Percentiles rank a stretch among this genome's conserved stretches.
These are phyloP conservation scores for Myzus persicae DNA, from an alignment of 1,140 invertebrate species.

Conservation along the genomic window DNA sequence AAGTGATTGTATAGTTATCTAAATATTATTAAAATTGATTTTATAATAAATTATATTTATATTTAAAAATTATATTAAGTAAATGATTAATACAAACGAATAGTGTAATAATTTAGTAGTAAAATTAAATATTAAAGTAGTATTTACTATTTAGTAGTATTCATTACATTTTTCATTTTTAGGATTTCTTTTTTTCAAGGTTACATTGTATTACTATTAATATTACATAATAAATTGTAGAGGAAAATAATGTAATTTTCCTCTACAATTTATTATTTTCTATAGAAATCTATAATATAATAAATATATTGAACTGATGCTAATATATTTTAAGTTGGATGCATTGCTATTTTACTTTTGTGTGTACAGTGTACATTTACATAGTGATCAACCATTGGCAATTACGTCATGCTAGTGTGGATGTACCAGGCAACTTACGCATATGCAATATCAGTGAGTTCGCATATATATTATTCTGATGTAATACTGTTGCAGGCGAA, in stretches of 20 bases:
- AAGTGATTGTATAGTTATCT: not conserved
- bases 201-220: no score
- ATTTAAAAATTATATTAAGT: not conserved
- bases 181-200: not conserved
- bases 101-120: not conserved
- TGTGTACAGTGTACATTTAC: slow-evolving; percentile 21
- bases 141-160: not conserved
- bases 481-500: slow-evolving; percentile 11
- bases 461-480: slow-evolving; percentile 21
- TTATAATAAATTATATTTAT: not conserved
- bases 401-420: slow-evolving; percentile 31
- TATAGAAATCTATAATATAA: not conserved
- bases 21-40: no score
- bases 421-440: slow-evolving; percentile 7
- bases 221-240: no score
- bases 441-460: slow-evolving; percentile 27
- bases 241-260: no score
- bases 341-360: not conserved
- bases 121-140: not conserved
- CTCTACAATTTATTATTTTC: not conserved
- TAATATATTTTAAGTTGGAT: slow-evolving; percentile 38
- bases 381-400: slow-evolving; percentile 42
- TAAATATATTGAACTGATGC: not conserved
- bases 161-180: not conserved
- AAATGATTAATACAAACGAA: not conserved